Evolutionary conservation across 2,888 invertebrate species (phyloP).

Genomic region (Agrilus mali): DNA sequence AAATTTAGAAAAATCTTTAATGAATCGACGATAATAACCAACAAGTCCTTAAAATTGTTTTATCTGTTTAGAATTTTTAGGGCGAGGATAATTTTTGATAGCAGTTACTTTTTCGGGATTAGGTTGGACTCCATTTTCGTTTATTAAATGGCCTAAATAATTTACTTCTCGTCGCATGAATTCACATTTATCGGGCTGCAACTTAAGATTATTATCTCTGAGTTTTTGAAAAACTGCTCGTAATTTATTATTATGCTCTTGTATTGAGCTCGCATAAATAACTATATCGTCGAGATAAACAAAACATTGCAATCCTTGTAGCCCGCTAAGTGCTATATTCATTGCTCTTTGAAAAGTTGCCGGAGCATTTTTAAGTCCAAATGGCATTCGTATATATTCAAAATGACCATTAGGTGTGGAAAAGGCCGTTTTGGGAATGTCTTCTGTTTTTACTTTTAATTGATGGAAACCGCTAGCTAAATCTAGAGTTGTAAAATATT

Average conservation of each 20-base stretch:
- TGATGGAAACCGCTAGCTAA: slow-evolving; percentile 8
- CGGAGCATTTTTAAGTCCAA: slow-evolving; percentile 18
- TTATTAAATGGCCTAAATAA: slow-evolving; percentile 3
- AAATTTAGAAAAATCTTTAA: slow-evolving; percentile 2
- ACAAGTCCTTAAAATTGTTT: slow-evolving; percentile 3
- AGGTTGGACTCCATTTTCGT: slow-evolving; percentile 1
- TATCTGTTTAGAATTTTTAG: background rate
- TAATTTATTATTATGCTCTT: too few relatives aligned
- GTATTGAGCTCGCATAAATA: too few relatives aligned
- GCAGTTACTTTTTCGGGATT: slow-evolving; percentile 2
- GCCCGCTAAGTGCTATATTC: slow-evolving; percentile 16
- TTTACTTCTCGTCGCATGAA: background rate
- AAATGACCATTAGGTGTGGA: slow-evolving; percentile 16
- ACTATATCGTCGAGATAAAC: slow-evolving; percentile 27
- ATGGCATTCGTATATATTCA: slow-evolving; percentile 16
- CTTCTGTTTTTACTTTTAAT: slow-evolving; percentile 3
- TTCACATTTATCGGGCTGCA: slow-evolving; percentile 4
- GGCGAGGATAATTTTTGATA: slow-evolving; percentile 2
- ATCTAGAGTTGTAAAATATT: slow-evolving; percentile 11
- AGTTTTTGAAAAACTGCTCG: too few relatives aligned
- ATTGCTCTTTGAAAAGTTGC: slow-evolving; percentile 20
- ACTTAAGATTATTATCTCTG: too few relatives aligned
- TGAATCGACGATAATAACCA: slow-evolving; percentile 4
- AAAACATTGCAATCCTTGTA: slow-evolving; percentile 17
- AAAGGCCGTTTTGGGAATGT: slow-evolving; percentile 16